Evolutionary conservation across 1,140 invertebrate genomes (phyloP), one percentile per base, ranked within the genome.

Genomic region (Bombus sylvicola): DNA sequence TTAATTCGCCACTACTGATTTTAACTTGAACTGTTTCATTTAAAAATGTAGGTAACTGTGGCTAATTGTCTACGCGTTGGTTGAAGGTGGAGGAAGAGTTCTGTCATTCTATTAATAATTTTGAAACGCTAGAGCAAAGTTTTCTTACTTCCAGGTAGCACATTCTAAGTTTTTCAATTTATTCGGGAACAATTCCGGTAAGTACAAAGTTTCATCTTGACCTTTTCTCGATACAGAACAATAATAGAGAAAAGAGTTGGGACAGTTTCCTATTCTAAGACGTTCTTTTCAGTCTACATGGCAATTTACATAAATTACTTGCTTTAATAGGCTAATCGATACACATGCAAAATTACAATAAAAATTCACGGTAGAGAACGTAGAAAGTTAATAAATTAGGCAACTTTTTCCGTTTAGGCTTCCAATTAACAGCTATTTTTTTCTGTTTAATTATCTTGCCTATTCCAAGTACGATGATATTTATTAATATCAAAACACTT

Each of bases 151-250:
- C 5, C 37, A 28, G 25, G 2, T 31, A 28, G 10, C 37, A 28
- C 37, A 71, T 71, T 39, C 25, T 9, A 71, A 71, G 68, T 71
- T 71, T 71, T 39, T 39, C 37, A 71, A 71, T 71, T 39, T 71
- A 71, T 71, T 71, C 68, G 37, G 37, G 28, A 71, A 71, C 37
- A 71, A 39, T 71, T 71, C 37, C 25, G 39, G 10, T 28, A 39
- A 71, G 37, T 71, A 39, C 3, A 71, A 71, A 71, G 68, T 71
- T 71, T 39, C 37, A 28, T 71, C 37, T 39, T 71, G 68, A 69
- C 68, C 68, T 69, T 69, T 39, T 28, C 68, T 69, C 68, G 34
- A 39, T 69, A 69, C 22, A 39, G 37, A 22, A 28, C 68, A 28
- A 39, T 69, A 69, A 69, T 39, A 39, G 68, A 28, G 66, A 37